Conservation (phyloP, 2,888 invertebrate genomes). For the Polydesmus complanatus region DNA sequence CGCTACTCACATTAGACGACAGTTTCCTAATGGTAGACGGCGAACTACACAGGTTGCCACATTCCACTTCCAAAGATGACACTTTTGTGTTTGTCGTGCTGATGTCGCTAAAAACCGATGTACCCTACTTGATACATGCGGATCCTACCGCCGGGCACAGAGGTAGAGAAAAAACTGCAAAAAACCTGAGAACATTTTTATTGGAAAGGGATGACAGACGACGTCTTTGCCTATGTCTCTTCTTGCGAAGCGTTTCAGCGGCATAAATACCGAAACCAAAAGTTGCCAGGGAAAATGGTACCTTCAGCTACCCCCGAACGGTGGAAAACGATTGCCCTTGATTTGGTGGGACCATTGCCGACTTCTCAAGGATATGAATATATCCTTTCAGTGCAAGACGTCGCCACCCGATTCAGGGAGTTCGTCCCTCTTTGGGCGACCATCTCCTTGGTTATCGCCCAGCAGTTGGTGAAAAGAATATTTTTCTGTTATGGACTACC, state of each 20-base stretch:
- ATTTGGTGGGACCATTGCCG: slow-evolving; percentile 5
- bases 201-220: slow-evolving; percentile 15
- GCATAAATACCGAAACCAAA: background rate
- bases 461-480: slow-evolving; percentile 2
- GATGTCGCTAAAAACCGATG: background rate
- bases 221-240: slow-evolving; percentile 14
- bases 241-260: slow-evolving; percentile 13
- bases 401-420: slow-evolving; percentile 10
- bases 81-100: background rate
- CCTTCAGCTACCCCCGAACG: background rate
- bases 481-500: slow-evolving; percentile 13
- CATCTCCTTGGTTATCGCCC: slow-evolving; percentile 4
- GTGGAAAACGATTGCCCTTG: background rate
- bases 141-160: slow-evolving; percentile 14
- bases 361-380: background rate
- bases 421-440: slow-evolving; percentile 6
- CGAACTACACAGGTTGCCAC: background rate
- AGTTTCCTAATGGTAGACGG: background rate
- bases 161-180: slow-evolving; percentile 12
- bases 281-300: background rate
- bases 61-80: background rate
- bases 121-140: slow-evolving; percentile 16
- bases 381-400: slow-evolving; percentile 3
- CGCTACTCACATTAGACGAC: background rate
- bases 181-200: slow-evolving; percentile 13